These are phyloP conservation scores for Lordiphosa andalusiaca DNA, from an alignment of 2,888 invertebrate genomes.

Conservation along the genomic window DNA sequence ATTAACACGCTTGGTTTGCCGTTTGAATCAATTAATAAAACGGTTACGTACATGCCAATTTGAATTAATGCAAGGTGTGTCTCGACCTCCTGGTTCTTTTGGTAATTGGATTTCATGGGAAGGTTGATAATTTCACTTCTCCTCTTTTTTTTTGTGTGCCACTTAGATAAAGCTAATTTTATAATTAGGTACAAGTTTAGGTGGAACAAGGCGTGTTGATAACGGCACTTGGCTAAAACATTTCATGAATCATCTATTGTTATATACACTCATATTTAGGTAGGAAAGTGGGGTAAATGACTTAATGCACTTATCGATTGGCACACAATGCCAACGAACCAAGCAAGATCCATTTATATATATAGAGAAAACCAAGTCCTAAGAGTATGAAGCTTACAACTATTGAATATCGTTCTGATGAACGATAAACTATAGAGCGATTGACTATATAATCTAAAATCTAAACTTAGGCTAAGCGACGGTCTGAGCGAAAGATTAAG, in stretches of 20 bases:
- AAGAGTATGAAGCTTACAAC: too few relatives aligned
- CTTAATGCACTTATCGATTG: too few relatives aligned
- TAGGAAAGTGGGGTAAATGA: too few relatives aligned
- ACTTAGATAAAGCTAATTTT: constrained; percentile 3
- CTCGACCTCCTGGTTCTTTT: constrained; percentile 12
- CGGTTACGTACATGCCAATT: constrained; percentile 36
- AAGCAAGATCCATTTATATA: too few relatives aligned
- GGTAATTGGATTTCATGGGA: constrained; percentile 1
- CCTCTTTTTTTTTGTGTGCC: background rate
- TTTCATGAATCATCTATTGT: background rate
- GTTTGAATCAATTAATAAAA: constrained; percentile 58
- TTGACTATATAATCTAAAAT: too few relatives aligned
- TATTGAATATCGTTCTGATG: too few relatives aligned
- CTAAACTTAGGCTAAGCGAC: too few relatives aligned
- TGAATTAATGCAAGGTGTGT: constrained; percentile 9
- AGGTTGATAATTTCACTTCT: constrained; percentile 2
- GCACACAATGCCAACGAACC: too few relatives aligned
- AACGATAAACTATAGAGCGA: too few relatives aligned
- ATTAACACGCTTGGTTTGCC: constrained; percentile 55
- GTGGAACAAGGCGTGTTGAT: constrained; percentile 3
- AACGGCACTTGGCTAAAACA: background rate
- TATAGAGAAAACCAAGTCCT: too few relatives aligned
- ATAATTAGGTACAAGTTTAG: background rate
- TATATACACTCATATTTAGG: too few relatives aligned
- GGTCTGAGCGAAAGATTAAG: too few relatives aligned